These are phyloP conservation scores for Kryphioiulus occultus DNA, from an alignment of 2,888 invertebrate genomes.

Conservation along the genomic window DNA sequence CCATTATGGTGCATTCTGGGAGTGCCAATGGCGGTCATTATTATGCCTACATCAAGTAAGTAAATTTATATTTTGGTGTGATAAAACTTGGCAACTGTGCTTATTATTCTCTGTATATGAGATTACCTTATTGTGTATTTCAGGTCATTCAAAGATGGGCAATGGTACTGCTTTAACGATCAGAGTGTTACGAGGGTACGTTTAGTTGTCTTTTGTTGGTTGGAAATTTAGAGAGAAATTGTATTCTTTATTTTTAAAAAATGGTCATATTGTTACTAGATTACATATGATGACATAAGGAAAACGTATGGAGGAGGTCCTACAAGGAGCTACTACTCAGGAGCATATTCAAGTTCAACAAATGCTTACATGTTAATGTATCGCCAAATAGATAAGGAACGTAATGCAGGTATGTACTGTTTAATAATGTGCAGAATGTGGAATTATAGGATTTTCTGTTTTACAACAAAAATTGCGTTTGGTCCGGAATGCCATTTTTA, in stretches of 20 bases:
- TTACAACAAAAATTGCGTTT: too few relatives aligned
- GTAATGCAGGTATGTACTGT: constrained; percentile 57
- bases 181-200: constrained; percentile 77
- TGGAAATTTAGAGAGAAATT: too few relatives aligned
- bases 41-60: constrained; percentile 85
- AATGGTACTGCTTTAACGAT: constrained; percentile 91
- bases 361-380: constrained; percentile 94
- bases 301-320: constrained; percentile 82
- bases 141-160: constrained; percentile 67
- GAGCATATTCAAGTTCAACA: constrained; percentile 79
- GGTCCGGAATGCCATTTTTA: too few relatives aligned
- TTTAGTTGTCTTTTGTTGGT: constrained; percentile 44
- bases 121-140: constrained; percentile 51
- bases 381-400: constrained; percentile 68
- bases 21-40: constrained; percentile 91
- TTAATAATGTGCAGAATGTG: too few relatives aligned
- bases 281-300: constrained; percentile 80
- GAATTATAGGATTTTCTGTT: too few relatives aligned
- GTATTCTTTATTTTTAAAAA: neutral
- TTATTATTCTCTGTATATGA: neutral
- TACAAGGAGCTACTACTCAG: constrained; percentile 72
- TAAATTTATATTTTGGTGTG: too few relatives aligned
- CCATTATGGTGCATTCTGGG: constrained; percentile 91
- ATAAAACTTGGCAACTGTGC: too few relatives aligned
- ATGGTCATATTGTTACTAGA: constrained; percentile 64